These are phyloP conservation scores for Neuroscelio doddi DNA, from an alignment of 2,888 invertebrate species.

Conservation along the genomic window DNA sequence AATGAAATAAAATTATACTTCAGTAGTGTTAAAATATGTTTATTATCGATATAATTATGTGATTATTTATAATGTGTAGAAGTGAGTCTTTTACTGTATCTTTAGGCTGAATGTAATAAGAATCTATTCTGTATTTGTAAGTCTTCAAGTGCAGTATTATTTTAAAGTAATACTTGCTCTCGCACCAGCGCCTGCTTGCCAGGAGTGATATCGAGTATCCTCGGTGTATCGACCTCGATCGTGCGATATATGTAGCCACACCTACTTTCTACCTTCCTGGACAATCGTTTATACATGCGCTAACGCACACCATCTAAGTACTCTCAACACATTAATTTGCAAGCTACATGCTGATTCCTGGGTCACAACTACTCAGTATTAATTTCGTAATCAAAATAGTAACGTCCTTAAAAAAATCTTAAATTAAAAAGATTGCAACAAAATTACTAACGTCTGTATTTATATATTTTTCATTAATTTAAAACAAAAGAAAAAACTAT, in stretches of 20 bases:
- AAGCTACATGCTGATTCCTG: constrained; percentile 14
- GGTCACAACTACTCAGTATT: too few relatives aligned
- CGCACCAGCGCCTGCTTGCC: constrained; percentile 39
- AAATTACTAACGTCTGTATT: too few relatives aligned
- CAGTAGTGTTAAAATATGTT: too few relatives aligned
- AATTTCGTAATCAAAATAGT: too few relatives aligned
- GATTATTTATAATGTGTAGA: too few relatives aligned
- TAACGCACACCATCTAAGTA: constrained; percentile 23
- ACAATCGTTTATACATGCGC: constrained; percentile 49
- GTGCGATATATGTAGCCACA: constrained; percentile 56
- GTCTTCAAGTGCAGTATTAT: constrained; percentile 30
- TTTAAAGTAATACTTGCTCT: constrained; percentile 31
- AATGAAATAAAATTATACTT: too few relatives aligned
- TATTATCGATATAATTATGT: too few relatives aligned
- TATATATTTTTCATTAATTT: too few relatives aligned
- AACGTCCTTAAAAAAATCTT: too few relatives aligned
- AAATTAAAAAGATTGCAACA: too few relatives aligned
- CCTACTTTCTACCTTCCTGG: constrained; percentile 63
- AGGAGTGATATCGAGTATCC: constrained; percentile 44
- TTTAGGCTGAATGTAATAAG: constrained; percentile 1
- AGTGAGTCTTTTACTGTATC: not conserved
- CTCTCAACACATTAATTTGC: constrained; percentile 11
- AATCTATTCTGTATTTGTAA: not conserved
- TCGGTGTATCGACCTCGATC: constrained; percentile 54
- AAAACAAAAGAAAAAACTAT: too few relatives aligned